Evolutionary conservation across 2,797 vertebrate genomes (phyloP), one percentile per base, ranked within the genome.

Genomic region (Anguilla megastoma): DNA sequence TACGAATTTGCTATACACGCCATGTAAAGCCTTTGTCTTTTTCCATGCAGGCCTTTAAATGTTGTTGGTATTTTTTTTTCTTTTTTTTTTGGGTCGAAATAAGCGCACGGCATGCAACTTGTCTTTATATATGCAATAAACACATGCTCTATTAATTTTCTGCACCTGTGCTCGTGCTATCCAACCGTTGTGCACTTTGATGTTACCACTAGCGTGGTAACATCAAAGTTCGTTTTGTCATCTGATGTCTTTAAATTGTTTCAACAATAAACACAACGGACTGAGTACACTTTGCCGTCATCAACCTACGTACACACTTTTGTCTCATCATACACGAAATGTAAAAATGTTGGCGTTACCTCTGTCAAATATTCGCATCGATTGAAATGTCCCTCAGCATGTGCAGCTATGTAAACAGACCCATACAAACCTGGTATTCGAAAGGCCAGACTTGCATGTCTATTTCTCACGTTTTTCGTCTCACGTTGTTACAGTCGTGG

Each of bases 141-240:
- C 74, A 45, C 74, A 45, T 41, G 74, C 74, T 79, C 74, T 79
- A 79, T 79, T 82, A 48, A 82, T 82, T 82, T 82, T 82, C 79
- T 82, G 79, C 79, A 50, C 74, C 45, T 82, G 21, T 50, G 79
- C 79, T 21, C 16, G 9, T 82, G 36, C 45, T 21, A 82, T 21
- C 41, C 79, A 82, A n/a, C 36, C 33, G 16, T 12, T 76, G 36
- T 41, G 14, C 74, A 76, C 74, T 41, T 21, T 41, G 3, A 21
- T 76, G 14, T 33, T 18, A 76, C 12, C 33, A 7, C n/a, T n/a
- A 30, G 27, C 45, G 74, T 79, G 45, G 2, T 82, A 41, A 41
- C 36, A 41, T 41, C 36, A 41, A 41, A 41, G 36, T 50, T 24
- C 1, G 9, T 10, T 48, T 2, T 82, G 21, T 48, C 45, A 82